Base-by-base conservation (phyloP, 2,113 vertebrate genomes). In the Nematolebias whitei region DNA sequence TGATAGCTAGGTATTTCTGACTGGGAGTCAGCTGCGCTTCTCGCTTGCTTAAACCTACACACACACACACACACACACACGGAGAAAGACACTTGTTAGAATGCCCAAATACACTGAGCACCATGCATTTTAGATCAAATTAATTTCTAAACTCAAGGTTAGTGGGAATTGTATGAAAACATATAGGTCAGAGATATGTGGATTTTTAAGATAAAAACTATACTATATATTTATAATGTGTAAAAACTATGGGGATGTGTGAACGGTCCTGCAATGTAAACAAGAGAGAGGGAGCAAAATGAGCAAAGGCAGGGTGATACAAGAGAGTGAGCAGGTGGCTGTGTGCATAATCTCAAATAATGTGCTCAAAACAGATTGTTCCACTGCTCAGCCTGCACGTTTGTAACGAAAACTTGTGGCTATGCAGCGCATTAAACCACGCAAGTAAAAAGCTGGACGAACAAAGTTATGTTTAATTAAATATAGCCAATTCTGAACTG, bases 1-100 rank as follows among this genome's bases (percentile, higher is more conserved):
- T 98, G 83, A 98, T 95, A 76, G 97, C 98, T 60, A 98, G 91
- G 74, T 93, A 94, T 86, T 92, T 95, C 89, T 98, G 98, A 32
- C 88, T 93, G 5, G 95, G 93, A 12, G 91, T 96, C 84, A 98
- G 92, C 44, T 96, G 95, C 54, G 94, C 94, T 24, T 95, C 96
- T 74, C 94, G 95, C 70, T 95, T 92, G 73, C 94, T 91, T 93
- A 98, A 90, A 69, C 98, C 98, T 99, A 76, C 15, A 63, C 32
- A 71, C 24, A 66, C 38, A 79, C 29, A 74, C 32, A 64, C 39
- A 80, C 9, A 62, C 19, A 85, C n/a, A n/a, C n/a, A n/a, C n/a
- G n/a, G 24, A 74, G 13, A 68, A 11, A 68, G 12, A 75, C 7
- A 48, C 15, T 15, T 67, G 9, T 24, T 10, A 44, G 15, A 14